Percentiles rank a stretch among this genome's conserved stretches.
Conservation (phyloP, 2,797 vertebrate genomes). For the Poeciliopsis turneri region DNA sequence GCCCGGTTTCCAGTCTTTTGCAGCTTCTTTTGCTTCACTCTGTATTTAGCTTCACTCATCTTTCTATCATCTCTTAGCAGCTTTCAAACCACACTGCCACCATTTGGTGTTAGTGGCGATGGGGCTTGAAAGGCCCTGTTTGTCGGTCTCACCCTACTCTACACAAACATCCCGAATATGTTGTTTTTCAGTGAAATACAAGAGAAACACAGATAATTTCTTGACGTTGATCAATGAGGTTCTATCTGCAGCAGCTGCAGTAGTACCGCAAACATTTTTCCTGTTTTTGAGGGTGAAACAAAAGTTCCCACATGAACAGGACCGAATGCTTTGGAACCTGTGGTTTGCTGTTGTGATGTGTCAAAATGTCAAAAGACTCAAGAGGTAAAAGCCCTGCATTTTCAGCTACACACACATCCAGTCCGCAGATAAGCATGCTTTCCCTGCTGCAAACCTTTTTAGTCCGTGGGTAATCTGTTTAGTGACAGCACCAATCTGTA, state of each 20-base stretch:
- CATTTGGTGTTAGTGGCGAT: background rate
- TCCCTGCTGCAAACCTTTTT: background rate
- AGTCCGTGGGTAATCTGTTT: conserved; percentile 1
- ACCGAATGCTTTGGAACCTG: background rate
- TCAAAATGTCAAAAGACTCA: background rate
- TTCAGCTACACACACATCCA: conserved; percentile 6
- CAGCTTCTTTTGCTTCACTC: background rate
- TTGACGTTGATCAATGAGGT: background rate
- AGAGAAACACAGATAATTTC: background rate
- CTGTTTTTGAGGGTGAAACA: background rate
- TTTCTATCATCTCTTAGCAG: background rate
- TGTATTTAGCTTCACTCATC: background rate
- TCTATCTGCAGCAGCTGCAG: background rate
- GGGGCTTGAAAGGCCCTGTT: background rate
- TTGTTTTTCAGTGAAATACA: background rate
- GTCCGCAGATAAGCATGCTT: background rate
- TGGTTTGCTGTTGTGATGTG: background rate
- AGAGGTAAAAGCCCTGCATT: background rate
- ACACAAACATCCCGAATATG: background rate
- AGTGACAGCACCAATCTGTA: conserved; percentile 2
- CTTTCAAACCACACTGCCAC: background rate
- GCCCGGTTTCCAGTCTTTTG: too few relatives aligned
- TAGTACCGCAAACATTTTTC: background rate
- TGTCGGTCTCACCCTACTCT: background rate
- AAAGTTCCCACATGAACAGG: background rate